phyloP scores from a whole-genome alignment of 2,888 invertebrate genomes.

The Diaphora mendica region DNA sequence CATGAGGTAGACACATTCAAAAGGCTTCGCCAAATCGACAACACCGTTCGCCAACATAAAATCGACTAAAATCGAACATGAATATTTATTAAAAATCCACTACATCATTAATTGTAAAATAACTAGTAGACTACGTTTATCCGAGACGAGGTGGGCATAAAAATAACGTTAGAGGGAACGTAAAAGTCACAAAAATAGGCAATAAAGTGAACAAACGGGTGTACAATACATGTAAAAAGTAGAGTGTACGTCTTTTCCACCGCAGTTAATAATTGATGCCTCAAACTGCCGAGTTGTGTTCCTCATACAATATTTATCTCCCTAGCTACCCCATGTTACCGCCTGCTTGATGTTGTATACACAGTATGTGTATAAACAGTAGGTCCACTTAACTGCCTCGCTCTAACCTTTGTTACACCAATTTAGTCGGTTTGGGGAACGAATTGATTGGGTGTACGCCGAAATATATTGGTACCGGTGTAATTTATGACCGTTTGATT shows the following conservation, averaged over 20 bases:
- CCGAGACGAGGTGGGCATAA: slow-evolving; percentile 59
- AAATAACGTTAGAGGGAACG: slow-evolving; percentile 71
- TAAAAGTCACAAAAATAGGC: slow-evolving; percentile 80
- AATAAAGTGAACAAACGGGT: slow-evolving; percentile 74
- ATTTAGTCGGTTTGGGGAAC: slow-evolving; percentile 58
- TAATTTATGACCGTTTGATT: slow-evolving; percentile 38
- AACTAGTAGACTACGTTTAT: slow-evolving; percentile 50
- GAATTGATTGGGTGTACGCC: slow-evolving; percentile 62
- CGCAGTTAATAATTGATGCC: slow-evolving; percentile 83
- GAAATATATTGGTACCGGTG: slow-evolving; percentile 47
- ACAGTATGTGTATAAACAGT: slow-evolving; percentile 57
- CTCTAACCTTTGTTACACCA: slow-evolving; percentile 62
- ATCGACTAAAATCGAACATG: slow-evolving; percentile 24
- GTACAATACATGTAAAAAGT: slow-evolving; percentile 82
- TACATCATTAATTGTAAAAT: slow-evolving; percentile 47
- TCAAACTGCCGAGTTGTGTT: slow-evolving; percentile 86
- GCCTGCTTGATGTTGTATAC: slow-evolving; percentile 71
- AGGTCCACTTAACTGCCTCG: slow-evolving; percentile 57
- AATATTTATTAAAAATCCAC: slow-evolving; percentile 28
- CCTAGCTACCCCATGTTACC: slow-evolving; percentile 80
- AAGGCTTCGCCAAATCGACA: slow-evolving; percentile 2
- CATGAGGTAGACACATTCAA: slow-evolving; percentile 1
- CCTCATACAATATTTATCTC: slow-evolving; percentile 83
- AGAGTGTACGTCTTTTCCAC: slow-evolving; percentile 75
- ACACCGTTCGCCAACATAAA: slow-evolving; percentile 15